Percentiles rank a stretch among this genome's conserved stretches.
Evolutionary conservation across 2,888 invertebrate species (phyloP).

Genomic region (Apoderus coryli): DNA sequence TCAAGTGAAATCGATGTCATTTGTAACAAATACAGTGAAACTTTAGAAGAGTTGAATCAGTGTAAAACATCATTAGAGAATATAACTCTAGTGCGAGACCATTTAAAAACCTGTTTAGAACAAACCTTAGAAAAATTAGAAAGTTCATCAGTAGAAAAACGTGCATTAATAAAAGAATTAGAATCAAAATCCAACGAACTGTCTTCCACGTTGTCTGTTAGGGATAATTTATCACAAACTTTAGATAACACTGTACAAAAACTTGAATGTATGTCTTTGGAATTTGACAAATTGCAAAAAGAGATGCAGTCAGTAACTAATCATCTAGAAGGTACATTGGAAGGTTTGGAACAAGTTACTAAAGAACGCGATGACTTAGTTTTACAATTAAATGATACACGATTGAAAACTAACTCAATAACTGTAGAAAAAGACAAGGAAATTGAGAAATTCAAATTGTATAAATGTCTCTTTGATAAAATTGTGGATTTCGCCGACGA

Average conservation of each 20-base stretch:
- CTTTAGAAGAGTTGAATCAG: not conserved
- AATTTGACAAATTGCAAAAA: not conserved
- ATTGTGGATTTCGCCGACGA: conserved; percentile 1
- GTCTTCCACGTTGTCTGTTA: not conserved
- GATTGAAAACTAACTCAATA: no score
- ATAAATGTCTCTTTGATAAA: not conserved
- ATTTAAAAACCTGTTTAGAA: not conserved
- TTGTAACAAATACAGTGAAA: not conserved
- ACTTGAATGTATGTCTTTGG: not conserved
- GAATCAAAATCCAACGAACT: conserved; percentile 2
- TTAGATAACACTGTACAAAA: conserved; percentile 3
- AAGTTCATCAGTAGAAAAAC: no score
- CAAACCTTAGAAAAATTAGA: no score
- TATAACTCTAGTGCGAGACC: conserved; percentile 3
- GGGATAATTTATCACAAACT: not conserved
- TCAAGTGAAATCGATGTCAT: no score
- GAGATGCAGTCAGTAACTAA: no score
- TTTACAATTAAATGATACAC: no score
- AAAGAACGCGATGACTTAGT: no score
- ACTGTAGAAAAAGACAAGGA: conserved; percentile 1
- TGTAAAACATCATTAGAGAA: not conserved
- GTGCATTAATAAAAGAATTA: not conserved
- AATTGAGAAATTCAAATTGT: not conserved
- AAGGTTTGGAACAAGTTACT: not conserved
- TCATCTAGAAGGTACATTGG: no score